Base-by-base conservation (phyloP, 2,113 vertebrate species). In the Neolamprologus caudopunctatus region DNA sequence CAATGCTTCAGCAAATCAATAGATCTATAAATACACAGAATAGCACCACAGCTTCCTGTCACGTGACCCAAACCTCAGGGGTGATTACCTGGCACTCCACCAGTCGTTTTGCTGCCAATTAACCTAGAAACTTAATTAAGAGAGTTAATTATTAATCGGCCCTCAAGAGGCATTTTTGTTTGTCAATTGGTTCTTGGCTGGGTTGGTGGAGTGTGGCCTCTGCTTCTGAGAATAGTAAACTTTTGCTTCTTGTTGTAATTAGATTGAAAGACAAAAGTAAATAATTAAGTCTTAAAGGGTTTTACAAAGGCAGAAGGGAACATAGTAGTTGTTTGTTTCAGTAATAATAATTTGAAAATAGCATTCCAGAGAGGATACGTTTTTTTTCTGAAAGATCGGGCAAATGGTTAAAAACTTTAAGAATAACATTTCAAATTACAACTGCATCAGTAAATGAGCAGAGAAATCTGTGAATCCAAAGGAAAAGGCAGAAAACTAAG, bases 61-160 rank as follows among this genome's bases (percentile, higher is more conserved):
- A 83, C 45, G 24, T 80, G 81, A 55, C 82, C 37, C 14, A 83
- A 90, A 78, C 78, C 87, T 83, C 82, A 28, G 58, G 88, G 90
- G 47, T 26, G 47, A 81, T 80, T 81, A 91, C 86, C 89, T 88
- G 87, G 80, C 82, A 84, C 24, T 53, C 78, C 83, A 78, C 88
- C 57, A 73, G 83, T 53, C 87, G 83, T 80, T 86, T 68, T 21
- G 57, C 80, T 53, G 87, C 92, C 84, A 87, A 86, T 91, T 89
- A 94, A 85, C 82, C 87, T 54, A 50, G 73, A 80, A 91, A 89
- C 90, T 92, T 93, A 86, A 94, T 94, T 91, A 92, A 87, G 79
- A 26, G 81, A 88, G 85, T 93, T 90, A 91, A 94, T 94, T 89
- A 88, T 91, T 90, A 84, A 91, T 88, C 85, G 75, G 73, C 81